phyloP scores from a whole-genome alignment of 2,797 vertebrate genomes.

The Oryzias dopingdopingensis region DNA sequence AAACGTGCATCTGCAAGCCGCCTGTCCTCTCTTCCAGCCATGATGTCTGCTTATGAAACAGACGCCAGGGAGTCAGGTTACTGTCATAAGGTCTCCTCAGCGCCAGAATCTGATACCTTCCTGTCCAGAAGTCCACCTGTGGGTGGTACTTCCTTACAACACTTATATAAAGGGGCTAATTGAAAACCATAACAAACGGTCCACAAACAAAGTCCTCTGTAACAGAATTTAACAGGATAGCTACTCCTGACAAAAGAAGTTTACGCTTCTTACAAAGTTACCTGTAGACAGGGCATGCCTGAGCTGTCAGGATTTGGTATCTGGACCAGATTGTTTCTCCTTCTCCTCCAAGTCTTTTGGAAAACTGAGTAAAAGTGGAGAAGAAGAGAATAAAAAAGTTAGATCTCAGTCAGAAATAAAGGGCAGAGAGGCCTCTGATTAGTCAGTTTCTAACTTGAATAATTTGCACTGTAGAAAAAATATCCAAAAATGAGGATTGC shows the following conservation, averaged over 20 bases:
- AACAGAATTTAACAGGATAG: neutral
- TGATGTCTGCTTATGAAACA: constrained; percentile 17
- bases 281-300: constrained; percentile 14
- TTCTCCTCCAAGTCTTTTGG: constrained; percentile 50
- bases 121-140: neutral
- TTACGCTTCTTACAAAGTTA: neutral
- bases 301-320: constrained; percentile 33
- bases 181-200: too few species aligned
- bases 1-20: constrained; percentile 21
- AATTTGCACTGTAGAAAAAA: too few species aligned
- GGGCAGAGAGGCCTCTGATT: too few species aligned
- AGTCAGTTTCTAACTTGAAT: too few species aligned
- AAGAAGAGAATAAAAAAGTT: constrained; percentile 7
- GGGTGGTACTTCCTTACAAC: too few species aligned
- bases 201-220: too few species aligned
- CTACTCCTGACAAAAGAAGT: neutral
- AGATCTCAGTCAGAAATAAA: too few species aligned
- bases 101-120: neutral
- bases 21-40: constrained; percentile 27
- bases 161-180: too few species aligned
- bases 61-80: too few species aligned
- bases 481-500: too few species aligned
- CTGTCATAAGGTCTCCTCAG: neutral
- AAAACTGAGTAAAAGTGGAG: constrained; percentile 46
- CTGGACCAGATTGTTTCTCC: constrained; percentile 22